Percentiles rank a stretch among this genome's conserved stretches.
These are phyloP conservation scores for Chrysotoxum bicinctum DNA, from an alignment of 2,888 invertebrate genomes.

Conservation along the genomic window DNA sequence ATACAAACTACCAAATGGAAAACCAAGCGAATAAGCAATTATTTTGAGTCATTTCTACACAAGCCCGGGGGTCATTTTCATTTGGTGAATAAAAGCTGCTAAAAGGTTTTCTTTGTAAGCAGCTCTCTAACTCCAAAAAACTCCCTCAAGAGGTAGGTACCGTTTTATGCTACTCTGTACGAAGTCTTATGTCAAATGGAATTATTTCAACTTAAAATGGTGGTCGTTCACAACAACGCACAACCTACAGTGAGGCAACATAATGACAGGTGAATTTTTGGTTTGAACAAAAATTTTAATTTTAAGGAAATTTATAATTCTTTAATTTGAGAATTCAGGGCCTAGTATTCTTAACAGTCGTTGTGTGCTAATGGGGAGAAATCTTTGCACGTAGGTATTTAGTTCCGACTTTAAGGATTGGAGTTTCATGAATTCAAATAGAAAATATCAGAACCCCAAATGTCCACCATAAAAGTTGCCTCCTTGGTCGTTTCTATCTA, in stretches of 20 bases:
- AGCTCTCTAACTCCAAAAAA: neutral
- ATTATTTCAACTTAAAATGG: constrained; percentile 62
- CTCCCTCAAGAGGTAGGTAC: constrained; percentile 50
- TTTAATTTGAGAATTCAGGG: too few relatives aligned
- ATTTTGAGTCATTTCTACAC: constrained; percentile 57
- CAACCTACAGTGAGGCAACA: constrained; percentile 38
- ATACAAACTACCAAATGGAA: neutral
- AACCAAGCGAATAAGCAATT: constrained; percentile 64
- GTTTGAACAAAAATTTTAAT: neutral
- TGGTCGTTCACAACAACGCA: constrained; percentile 34
- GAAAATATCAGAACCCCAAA: too few relatives aligned
- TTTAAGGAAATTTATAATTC: too few relatives aligned
- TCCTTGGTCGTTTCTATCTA: too few relatives aligned
- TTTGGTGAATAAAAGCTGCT: constrained; percentile 57
- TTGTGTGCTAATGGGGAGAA: too few relatives aligned
- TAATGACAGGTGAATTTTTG: neutral
- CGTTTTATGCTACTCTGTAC: constrained; percentile 44
- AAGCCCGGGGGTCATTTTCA: constrained; percentile 62
- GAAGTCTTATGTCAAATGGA: constrained; percentile 57
- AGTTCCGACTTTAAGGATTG: too few relatives aligned
- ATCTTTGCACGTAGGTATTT: too few relatives aligned
- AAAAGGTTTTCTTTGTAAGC: constrained; percentile 68
- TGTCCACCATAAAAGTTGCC: too few relatives aligned
- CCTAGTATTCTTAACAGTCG: too few relatives aligned
- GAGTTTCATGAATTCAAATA: too few relatives aligned